Evolutionary conservation across 2,888 invertebrate genomes (phyloP).

Genomic region (Drosophila yooni): DNA sequence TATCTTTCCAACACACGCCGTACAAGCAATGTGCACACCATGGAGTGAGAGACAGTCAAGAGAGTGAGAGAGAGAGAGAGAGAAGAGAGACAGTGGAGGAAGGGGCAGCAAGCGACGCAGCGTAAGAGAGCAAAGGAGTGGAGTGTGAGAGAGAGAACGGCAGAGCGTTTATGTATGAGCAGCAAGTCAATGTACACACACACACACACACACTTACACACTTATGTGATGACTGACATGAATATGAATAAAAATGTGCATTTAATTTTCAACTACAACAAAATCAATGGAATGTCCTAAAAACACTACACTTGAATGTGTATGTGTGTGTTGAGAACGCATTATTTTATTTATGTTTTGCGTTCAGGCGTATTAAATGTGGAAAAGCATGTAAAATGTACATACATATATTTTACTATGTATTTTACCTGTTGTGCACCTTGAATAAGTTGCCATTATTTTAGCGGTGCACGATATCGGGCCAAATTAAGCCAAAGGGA

Average conservation of each 20-base stretch:
- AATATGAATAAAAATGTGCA: conserved; percentile 7
- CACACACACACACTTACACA: conserved; percentile 10
- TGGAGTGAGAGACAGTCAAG: neutral
- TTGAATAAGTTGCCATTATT: neutral
- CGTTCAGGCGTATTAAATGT: neutral
- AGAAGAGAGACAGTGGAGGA: neutral
- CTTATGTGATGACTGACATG: conserved; percentile 3
- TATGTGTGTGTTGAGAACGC: conserved; percentile 12
- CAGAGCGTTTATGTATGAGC: neutral
- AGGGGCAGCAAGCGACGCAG: neutral
- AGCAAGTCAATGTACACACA: conserved; percentile 11
- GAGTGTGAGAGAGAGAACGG: neutral
- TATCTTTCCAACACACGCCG: neutral
- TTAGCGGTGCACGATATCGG: neutral
- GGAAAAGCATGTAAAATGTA: neutral
- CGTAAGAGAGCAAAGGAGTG: neutral
- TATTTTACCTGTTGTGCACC: conserved; percentile 1
- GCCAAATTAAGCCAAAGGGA: neutral
- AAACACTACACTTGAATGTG: neutral
- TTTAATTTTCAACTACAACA: neutral
- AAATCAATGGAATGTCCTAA: neutral
- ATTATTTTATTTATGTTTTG: neutral
- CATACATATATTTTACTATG: neutral
- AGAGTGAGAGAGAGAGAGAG: neutral
- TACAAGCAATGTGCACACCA: neutral